A percentile compares a stretch with the other conserved stretches of the same genome.
phyloP scores from a whole-genome alignment of 2,888 invertebrate genomes.

The Oligia fasciuncula region DNA sequence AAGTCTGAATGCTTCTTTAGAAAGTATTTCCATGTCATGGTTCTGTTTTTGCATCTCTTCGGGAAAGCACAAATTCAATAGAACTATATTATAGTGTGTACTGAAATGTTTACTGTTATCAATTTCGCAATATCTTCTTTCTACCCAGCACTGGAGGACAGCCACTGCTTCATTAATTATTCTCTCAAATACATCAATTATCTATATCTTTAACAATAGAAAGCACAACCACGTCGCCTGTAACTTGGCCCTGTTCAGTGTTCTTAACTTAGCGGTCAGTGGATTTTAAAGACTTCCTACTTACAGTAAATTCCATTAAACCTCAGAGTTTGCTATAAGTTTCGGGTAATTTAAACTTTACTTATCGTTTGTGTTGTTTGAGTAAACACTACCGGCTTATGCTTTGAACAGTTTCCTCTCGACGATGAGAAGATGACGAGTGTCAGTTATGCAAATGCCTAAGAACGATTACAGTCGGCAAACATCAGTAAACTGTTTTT shows the following conservation, averaged over 20 bases:
- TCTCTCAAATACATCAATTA: slow-evolving; percentile 16
- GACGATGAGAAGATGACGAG: slow-evolving; percentile 7
- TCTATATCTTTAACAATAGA: slow-evolving; percentile 9
- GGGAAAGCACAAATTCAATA: background rate
- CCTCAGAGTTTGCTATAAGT: slow-evolving; percentile 55
- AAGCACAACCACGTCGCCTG: slow-evolving; percentile 25
- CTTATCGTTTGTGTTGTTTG: slow-evolving; percentile 38
- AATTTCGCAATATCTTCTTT: slow-evolving; percentile 1
- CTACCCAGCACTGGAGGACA: background rate
- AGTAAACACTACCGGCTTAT: slow-evolving; percentile 24
- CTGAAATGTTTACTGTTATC: background rate
- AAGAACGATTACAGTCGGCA: slow-evolving; percentile 12
- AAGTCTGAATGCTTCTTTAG: background rate
- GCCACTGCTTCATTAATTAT: slow-evolving; percentile 24
- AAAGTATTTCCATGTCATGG: background rate
- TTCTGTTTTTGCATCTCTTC: background rate
- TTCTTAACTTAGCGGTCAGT: slow-evolving; percentile 67
- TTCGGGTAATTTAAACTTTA: slow-evolving; percentile 60
- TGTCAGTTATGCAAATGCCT: slow-evolving; percentile 12
- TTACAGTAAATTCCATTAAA: slow-evolving; percentile 68
- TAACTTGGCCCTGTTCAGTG: slow-evolving; percentile 49
- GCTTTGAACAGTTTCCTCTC: slow-evolving; percentile 17
- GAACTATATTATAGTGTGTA: background rate
- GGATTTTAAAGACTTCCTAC: slow-evolving; percentile 68
- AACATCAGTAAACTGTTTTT: background rate